phyloP scores from a whole-genome alignment of 2,113 vertebrate species.

The Dromas ardeola region DNA sequence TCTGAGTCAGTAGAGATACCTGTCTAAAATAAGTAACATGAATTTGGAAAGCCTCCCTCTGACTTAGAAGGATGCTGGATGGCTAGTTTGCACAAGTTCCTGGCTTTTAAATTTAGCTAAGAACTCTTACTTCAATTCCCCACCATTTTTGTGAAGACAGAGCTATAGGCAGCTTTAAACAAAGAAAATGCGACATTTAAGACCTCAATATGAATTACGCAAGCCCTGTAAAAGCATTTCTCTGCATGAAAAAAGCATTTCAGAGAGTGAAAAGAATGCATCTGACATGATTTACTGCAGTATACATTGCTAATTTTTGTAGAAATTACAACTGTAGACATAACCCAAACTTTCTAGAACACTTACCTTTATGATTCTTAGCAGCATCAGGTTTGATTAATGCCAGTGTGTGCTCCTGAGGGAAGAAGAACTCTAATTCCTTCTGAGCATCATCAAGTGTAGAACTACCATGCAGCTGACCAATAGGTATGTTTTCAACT shows the following conservation, averaged over 20 bases:
- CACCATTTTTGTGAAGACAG: not conserved
- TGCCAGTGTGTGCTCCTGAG: constrained; percentile 70
- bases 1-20: not conserved
- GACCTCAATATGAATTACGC: not conserved
- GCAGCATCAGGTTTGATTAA: constrained; percentile 70
- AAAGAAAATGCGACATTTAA: not conserved
- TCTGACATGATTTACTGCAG: not conserved
- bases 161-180: not conserved
- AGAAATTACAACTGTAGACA: not conserved
- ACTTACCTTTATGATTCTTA: constrained; percentile 59
- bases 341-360: not conserved
- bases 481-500: not conserved
- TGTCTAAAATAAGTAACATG: not conserved
- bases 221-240: not conserved
- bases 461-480: constrained; percentile 73
- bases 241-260: not conserved
- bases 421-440: constrained; percentile 73
- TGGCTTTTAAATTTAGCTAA: not conserved
- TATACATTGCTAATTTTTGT: not conserved
- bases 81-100: not conserved
- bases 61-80: not conserved
- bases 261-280: not conserved
- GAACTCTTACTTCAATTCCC: not conserved
- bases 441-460: constrained; percentile 26
- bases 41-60: not conserved